Base-by-base conservation (phyloP, 2,888 invertebrate genomes). In the Acholoe squamosa region DNA sequence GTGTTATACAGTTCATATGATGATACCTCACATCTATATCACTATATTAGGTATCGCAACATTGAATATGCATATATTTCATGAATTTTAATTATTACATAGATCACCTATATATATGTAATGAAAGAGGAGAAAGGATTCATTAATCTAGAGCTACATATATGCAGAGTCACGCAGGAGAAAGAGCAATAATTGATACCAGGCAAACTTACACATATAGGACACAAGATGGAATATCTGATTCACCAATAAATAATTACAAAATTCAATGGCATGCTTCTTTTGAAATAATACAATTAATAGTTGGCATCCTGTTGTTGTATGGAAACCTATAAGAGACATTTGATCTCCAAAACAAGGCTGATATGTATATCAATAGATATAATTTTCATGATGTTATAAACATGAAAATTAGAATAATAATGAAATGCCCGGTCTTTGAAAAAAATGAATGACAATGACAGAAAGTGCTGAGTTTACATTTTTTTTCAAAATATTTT, bases 121-220 rank as follows among this genome's bases (percentile, higher is more conserved):
- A 61, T 7, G 61, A 43, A 43, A 61, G 61, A n/a, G n/a, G 61
- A 61, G 61, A 14, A 61, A 61, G 19, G 43, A 43, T 43, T 43
- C 10, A 10, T 3, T 43, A 19, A 61, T 3, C 61, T 71, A 71
- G 71, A 28, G 19, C 71, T 71, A 71, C 71, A 14, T 71, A 25
- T 14, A 71, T 3, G 25, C 14, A 28, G 71, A 71, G 14, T 71
- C 28, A 71, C 12, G 71, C 71, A 71, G 71, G 71, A 71, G 31
- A 28, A 28, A 71, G 0, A 1, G 25, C 14, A n/a, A 28, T 71
- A 25, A 0, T 28, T 71, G 14, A 71, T 28, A 71, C 5, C 0
- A 71, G 71, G 28, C 71, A 71, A 71, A 71, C 71, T 71, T 71
- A 71, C 71, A 71, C 28, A 14, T 25, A 71, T 28, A 71, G 71